phyloP scores from a whole-genome alignment of 2,113 vertebrate genomes.

The Muscicapa adusta region DNA sequence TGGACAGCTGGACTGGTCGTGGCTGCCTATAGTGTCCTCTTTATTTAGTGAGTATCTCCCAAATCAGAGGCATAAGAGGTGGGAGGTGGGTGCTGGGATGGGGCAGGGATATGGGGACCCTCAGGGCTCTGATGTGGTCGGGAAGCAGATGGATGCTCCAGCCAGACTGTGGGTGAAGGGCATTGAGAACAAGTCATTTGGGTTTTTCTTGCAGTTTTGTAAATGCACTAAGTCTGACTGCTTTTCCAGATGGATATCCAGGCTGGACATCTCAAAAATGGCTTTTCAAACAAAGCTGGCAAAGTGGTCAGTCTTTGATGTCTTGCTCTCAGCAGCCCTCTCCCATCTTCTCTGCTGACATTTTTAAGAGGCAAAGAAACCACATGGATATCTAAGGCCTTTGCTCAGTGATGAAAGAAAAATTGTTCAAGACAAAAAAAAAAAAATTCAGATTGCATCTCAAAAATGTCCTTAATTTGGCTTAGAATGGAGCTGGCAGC shows the following conservation, averaged over 20 bases:
- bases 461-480: not conserved
- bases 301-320: not conserved
- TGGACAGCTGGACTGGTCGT: slow-evolving; percentile 62
- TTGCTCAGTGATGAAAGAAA: not conserved
- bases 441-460: not conserved
- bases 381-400: not conserved
- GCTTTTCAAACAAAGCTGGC: not conserved
- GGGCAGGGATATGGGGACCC: not conserved
- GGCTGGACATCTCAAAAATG: not conserved
- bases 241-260: not conserved
- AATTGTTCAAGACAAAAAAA: not conserved
- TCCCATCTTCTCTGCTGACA: not conserved
- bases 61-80: rapidly evolving
- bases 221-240: not conserved
- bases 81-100: not conserved
- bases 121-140: rapidly evolving
- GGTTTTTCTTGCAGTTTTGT: not conserved
- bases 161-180: not conserved
- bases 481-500: not conserved
- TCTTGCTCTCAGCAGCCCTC: not conserved
- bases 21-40: slow-evolving; percentile 59
- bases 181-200: not conserved
- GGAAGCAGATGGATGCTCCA: not conserved
- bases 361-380: not conserved
- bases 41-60: slow-evolving; percentile 69